Evolutionary conservation across 2,888 invertebrate species (phyloP).

Genomic region (Nymphalis urticae): DNA sequence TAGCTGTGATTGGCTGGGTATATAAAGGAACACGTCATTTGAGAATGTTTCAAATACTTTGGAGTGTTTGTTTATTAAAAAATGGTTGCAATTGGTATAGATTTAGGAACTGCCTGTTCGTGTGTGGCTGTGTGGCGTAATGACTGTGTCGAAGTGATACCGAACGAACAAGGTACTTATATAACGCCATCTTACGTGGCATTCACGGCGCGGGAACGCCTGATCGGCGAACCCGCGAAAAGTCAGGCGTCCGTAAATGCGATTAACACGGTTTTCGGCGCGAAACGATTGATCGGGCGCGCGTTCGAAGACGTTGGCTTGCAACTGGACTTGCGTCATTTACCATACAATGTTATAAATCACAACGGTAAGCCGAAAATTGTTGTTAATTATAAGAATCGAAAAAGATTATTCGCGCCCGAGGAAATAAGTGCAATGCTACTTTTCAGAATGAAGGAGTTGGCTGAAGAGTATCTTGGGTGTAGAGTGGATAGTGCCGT

Average conservation of each 20-base stretch:
- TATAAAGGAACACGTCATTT: constrained; percentile 55
- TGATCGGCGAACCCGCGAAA: constrained; percentile 65
- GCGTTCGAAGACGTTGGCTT: constrained; percentile 60
- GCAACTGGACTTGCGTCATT: constrained; percentile 60
- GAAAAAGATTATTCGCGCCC: constrained; percentile 55
- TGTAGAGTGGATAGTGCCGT: constrained; percentile 59
- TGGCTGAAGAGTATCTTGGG: constrained; percentile 59
- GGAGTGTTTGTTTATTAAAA: constrained; percentile 22
- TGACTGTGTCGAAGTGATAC: constrained; percentile 59
- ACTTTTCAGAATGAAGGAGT: constrained; percentile 62
- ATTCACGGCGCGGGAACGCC: constrained; percentile 55
- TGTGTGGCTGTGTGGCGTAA: constrained; percentile 66
- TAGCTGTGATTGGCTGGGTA: constrained; percentile 50
- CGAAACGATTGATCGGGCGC: constrained; percentile 63
- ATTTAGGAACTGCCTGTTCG: constrained; percentile 64
- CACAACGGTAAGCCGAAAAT: constrained; percentile 66
- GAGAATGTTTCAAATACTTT: constrained; percentile 42
- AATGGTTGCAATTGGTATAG: constrained; percentile 68
- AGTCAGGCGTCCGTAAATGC: constrained; percentile 60
- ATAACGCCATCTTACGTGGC: constrained; percentile 66
- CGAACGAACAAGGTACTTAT: constrained; percentile 60
- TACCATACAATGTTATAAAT: constrained; percentile 57
- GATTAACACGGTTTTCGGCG: constrained; percentile 61
- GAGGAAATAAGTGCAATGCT: constrained; percentile 69
- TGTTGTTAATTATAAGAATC: constrained; percentile 54